Evolutionary conservation across 2,113 vertebrate genomes (phyloP).

Genomic region (Parus major): DNA sequence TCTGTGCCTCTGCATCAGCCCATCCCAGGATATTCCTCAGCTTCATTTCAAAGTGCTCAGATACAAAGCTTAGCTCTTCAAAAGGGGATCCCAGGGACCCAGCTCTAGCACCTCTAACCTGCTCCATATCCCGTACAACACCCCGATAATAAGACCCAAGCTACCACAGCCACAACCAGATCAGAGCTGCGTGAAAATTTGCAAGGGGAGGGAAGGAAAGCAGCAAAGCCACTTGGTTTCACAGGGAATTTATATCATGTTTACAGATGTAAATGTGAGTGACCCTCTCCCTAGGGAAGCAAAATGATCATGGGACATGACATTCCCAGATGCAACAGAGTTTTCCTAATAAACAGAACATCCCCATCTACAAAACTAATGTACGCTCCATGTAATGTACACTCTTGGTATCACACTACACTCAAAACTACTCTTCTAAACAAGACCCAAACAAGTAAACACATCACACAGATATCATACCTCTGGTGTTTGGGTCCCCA

Average conservation of each 20-base stretch:
- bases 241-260: neutral
- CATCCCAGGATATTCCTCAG: neutral
- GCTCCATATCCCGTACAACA: neutral
- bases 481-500: neutral
- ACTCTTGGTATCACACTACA: neutral
- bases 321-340: neutral
- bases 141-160: neutral
- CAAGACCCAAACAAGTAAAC: neutral
- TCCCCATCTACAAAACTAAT: neutral
- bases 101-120: neutral
- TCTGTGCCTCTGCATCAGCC: neutral
- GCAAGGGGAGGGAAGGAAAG: neutral
- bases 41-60: neutral
- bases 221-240: neutral
- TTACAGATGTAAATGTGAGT: neutral
- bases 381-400: neutral
- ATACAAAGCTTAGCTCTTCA: neutral
- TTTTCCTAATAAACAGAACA: neutral
- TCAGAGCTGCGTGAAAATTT: accelerated
- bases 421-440: neutral
- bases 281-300: neutral
- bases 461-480: neutral
- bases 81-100: neutral
- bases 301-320: neutral
- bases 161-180: neutral